Base-by-base conservation (phyloP, 2,113 vertebrate species). In the Raphicerus campestris region DNA sequence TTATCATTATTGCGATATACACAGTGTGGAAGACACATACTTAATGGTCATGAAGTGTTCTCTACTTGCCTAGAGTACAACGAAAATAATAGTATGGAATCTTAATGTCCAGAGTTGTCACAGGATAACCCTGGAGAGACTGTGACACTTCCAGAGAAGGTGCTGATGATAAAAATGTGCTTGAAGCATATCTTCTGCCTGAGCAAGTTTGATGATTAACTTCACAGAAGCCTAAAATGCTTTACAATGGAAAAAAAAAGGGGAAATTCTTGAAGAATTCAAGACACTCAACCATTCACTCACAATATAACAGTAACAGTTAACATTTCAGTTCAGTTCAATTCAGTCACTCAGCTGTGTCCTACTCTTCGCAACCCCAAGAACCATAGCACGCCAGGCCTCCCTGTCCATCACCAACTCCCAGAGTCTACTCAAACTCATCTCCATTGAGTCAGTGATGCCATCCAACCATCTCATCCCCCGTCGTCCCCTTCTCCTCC, bases 301-400 rank as follows among this genome's bases (percentile, higher is more conserved):
- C 56, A 80, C 3, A 58, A 87, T 80, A 51, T 39, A 73, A 70
- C 22, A 73, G 35, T 88, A 20, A 30, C 10, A 42, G 39, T 8
- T 93, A 66, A 32, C 61, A 89, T 26, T 87, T 70, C 66, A 22
- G 5, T 39, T 35, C n/a, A 22, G 66, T 22, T 70, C 66, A 39
- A 22, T 70, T 70, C n/a, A 70, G n/a, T 6, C 9, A 0, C n/a
- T 70, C 19, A 70, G 66, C 19, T 0, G 1, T 39, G 19, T 70
- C 19, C 4, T 11, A 70, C 66, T 39, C n/a, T 35, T 70, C 1
- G 0, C 0, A 5, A 70, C 66, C 66, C 63, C n/a, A 70, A 0
- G 1, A 5, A 35, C n/a, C n/a, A 70, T 20, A 70, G 63, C 63
- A 70, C 2, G 0, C 19, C 17, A 35, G 17, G 17, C n/a, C 4